phyloP scores from a whole-genome alignment of 2,888 invertebrate species.

The Clivina fossor region DNA sequence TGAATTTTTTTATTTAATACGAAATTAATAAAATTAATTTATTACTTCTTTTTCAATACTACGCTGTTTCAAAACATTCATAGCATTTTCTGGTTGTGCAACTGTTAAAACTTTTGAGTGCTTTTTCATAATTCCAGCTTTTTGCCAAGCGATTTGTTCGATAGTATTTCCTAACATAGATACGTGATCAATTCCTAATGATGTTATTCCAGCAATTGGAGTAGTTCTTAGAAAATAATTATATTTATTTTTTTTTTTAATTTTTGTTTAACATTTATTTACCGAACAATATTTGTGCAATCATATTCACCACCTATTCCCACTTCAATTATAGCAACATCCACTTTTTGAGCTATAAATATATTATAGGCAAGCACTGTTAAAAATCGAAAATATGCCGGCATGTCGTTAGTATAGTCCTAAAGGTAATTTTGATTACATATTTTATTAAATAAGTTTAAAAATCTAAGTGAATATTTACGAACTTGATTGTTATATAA shows the following conservation, averaged over 20 bases:
- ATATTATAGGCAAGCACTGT: slow-evolving; percentile 89
- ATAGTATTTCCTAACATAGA: slow-evolving; percentile 77
- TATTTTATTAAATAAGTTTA: slow-evolving; percentile 4
- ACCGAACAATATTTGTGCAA: slow-evolving; percentile 89
- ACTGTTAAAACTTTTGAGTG: slow-evolving; percentile 73
- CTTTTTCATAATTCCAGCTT: slow-evolving; percentile 92
- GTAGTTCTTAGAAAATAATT: no score
- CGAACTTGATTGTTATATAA: slow-evolving; percentile 57
- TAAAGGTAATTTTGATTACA: slow-evolving; percentile 43
- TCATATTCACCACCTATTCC: slow-evolving; percentile 96
- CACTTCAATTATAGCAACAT: slow-evolving; percentile 94
- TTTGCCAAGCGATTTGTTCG: slow-evolving; percentile 89
- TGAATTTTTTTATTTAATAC: no score
- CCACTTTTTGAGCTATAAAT: slow-evolving; percentile 81
- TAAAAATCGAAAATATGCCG: slow-evolving; percentile 91
- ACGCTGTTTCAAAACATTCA: slow-evolving; percentile 66
- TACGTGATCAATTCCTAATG: slow-evolving; percentile 90
- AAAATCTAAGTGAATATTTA: slow-evolving; percentile 22
- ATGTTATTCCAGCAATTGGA: slow-evolving; percentile 85
- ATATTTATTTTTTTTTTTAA: slow-evolving; percentile 22
- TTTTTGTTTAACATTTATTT: slow-evolving; percentile 37
- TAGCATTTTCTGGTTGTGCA: slow-evolving; percentile 62
- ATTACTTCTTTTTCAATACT: slow-evolving; percentile 67
- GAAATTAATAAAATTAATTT: no score
- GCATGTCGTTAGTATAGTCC: slow-evolving; percentile 72